These are phyloP conservation scores for Esox lucius DNA, from an alignment of 2,797 vertebrate genomes.

Conservation along the genomic window DNA sequence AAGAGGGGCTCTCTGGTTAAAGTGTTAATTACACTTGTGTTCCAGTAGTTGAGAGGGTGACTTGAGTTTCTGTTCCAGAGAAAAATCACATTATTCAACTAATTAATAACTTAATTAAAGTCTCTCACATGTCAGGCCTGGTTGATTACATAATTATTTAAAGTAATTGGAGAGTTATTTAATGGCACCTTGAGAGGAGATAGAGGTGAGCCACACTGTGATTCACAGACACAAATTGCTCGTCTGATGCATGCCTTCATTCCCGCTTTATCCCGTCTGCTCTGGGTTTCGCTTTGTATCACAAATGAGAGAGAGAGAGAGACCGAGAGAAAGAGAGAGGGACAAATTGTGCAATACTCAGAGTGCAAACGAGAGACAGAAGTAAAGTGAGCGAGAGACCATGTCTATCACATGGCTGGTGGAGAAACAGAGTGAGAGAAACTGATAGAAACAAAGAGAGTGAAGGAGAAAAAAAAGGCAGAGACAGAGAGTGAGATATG, in stretches of 20 bases:
- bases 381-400: too few species aligned
- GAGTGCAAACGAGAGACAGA: neutral
- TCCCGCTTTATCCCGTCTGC: neutral
- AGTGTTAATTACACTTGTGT: constrained; percentile 42
- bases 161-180: constrained; percentile 77
- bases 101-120: constrained; percentile 84
- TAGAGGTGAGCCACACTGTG: constrained; percentile 29
- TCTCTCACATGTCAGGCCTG: constrained; percentile 69
- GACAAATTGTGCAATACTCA: too few species aligned
- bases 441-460: neutral
- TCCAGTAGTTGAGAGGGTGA: neutral
- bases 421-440: too few species aligned
- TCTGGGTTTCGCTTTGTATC: neutral
- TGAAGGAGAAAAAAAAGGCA: neutral
- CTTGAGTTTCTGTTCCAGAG: constrained; percentile 51
- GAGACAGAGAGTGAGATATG: neutral
- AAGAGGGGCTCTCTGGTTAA: constrained; percentile 32
- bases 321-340: neutral
- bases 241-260: constrained; percentile 31
- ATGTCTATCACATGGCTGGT: too few species aligned
- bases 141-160: constrained; percentile 81
- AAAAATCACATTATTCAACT: constrained; percentile 77
- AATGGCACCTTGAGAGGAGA: constrained; percentile 71
- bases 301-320: neutral
- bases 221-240: constrained; percentile 15